A percentile compares a stretch with the other conserved stretches of the same genome.
Conservation (phyloP, 2,797 vertebrate species). For the Zonotrichia albicollis region DNA sequence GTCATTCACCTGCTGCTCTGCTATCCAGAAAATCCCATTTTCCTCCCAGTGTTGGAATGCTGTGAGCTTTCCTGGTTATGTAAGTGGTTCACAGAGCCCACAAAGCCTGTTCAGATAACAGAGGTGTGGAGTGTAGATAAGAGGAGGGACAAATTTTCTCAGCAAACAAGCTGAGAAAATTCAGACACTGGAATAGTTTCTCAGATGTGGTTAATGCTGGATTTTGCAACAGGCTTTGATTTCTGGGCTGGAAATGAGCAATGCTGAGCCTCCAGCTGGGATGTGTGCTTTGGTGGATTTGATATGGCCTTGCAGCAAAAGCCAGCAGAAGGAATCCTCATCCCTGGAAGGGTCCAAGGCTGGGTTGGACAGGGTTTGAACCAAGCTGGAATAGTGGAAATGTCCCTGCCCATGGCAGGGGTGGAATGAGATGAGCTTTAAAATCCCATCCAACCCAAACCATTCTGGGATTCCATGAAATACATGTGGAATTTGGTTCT, state of each 20-base stretch:
- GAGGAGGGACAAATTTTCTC: not conserved
- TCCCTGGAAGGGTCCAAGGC: not conserved
- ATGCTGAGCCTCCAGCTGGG: not conserved
- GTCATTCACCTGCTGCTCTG: not conserved
- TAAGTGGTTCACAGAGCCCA: not conserved
- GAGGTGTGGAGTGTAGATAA: not conserved
- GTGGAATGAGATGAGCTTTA: not conserved
- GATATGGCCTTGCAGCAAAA: not conserved
- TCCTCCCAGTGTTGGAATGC: not conserved
- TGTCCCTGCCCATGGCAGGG: not conserved
- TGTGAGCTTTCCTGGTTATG: not conserved
- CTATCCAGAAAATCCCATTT: not conserved
- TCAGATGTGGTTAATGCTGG: not conserved
- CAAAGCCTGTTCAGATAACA: not conserved
- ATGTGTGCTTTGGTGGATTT: not conserved
- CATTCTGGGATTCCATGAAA: not conserved
- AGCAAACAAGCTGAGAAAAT: not conserved
- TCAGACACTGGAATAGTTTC: not conserved
- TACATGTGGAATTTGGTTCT: not conserved
- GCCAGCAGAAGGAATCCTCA: not conserved
- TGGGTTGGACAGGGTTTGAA: rapidly evolving
- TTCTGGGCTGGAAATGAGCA: not conserved
- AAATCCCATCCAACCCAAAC: not conserved
- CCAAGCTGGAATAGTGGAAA: rapidly evolving
- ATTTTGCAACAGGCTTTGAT: not conserved